Percentiles rank a stretch among this genome's conserved stretches.
Conservation (phyloP, 2,113 vertebrate species). For the Spheniscus mendiculus region DNA sequence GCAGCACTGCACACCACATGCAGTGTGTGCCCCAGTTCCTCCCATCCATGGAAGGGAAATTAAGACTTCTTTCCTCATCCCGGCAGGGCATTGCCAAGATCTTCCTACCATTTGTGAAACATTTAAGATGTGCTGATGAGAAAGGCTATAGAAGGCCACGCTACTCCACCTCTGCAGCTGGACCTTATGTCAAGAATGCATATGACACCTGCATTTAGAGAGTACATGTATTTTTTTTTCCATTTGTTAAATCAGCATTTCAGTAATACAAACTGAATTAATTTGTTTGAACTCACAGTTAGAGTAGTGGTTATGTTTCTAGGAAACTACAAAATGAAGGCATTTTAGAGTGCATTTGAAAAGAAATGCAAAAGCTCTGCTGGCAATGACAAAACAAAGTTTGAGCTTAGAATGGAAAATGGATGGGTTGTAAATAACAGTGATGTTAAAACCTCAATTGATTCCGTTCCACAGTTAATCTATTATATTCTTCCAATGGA, state of each 20-base stretch:
- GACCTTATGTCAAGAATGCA: background rate
- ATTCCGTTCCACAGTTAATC: constrained; percentile 21
- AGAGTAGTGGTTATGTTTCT: background rate
- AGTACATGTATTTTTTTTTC: background rate
- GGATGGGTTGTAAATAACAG: constrained; percentile 16
- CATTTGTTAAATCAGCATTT: background rate
- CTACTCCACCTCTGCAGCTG: background rate
- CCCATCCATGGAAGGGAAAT: background rate
- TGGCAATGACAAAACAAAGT: constrained; percentile 49
- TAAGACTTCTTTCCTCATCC: background rate
- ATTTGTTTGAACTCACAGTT: background rate
- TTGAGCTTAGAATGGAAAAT: constrained; percentile 22
- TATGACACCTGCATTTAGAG: background rate
- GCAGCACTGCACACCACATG: background rate
- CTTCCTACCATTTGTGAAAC: background rate
- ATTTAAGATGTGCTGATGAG: background rate
- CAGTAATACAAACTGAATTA: background rate
- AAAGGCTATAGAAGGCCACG: background rate
- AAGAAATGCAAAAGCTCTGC: constrained; percentile 30
- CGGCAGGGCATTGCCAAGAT: background rate
- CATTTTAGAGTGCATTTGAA: background rate
- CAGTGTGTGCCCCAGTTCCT: background rate
- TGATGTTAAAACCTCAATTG: constrained; percentile 16
- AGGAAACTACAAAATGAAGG: constrained; percentile 3
- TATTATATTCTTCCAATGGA: constrained; percentile 31